A percentile compares a stretch with the other conserved stretches of the same genome.
phyloP scores from a whole-genome alignment of 2,113 vertebrate genomes.

The Hipposideros armiger region DNA sequence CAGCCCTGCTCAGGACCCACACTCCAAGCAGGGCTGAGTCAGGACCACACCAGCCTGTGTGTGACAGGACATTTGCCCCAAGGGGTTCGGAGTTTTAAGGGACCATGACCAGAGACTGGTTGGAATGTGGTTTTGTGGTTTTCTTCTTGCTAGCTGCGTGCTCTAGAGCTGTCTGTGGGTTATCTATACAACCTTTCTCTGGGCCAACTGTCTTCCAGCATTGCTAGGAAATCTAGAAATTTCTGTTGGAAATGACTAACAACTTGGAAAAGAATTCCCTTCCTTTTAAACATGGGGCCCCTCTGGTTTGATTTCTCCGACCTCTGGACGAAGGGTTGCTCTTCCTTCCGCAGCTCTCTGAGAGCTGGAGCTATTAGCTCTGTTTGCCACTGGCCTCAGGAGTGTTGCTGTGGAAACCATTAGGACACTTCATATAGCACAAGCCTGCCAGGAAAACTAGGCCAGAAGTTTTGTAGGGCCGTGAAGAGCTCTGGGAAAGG shows the following conservation, averaged over 20 bases:
- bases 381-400: conserved; percentile 73
- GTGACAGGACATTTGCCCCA: not conserved
- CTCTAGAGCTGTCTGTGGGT: not conserved
- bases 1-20: not conserved
- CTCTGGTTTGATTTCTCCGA: not conserved
- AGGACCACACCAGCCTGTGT: not conserved
- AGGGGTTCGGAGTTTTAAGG: not conserved
- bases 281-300: not conserved
- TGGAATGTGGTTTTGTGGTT: not conserved
- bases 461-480: conserved; percentile 81
- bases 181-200: not conserved
- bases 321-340: not conserved
- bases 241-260: conserved; percentile 10
- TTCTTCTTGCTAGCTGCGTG: not conserved
- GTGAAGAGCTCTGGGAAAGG: conserved; percentile 69
- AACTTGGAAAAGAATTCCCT: conserved; percentile 29
- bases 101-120: not conserved
- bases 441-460: conserved; percentile 85
- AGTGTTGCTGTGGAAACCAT: conserved; percentile 86
- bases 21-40: not conserved
- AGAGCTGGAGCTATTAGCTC: conserved; percentile 56
- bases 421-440: conserved; percentile 78
- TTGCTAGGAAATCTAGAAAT: conserved; percentile 25
- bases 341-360: not conserved
- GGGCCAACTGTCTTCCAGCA: not conserved